Conservation (phyloP, 2,113 vertebrate species). For the Brienomyrus brachyistius region DNA sequence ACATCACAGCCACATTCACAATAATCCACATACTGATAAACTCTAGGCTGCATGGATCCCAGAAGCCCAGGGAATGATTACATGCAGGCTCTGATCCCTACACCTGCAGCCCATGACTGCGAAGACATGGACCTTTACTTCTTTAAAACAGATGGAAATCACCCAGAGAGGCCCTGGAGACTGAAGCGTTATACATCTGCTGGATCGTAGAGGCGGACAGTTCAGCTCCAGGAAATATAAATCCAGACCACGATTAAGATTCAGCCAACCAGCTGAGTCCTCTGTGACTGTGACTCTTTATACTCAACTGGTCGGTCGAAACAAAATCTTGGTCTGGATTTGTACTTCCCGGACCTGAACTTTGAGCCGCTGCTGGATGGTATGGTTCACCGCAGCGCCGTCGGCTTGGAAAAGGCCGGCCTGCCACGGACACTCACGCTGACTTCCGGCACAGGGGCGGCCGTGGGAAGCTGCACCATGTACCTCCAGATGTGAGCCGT, state of each 20-base stretch:
- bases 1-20: background rate
- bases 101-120: background rate
- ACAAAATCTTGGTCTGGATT: background rate
- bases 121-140: background rate
- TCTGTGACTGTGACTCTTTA: background rate
- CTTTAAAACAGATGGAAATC: background rate
- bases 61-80: background rate
- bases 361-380: background rate
- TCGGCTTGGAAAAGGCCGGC: background rate
- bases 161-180: background rate
- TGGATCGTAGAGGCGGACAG: background rate
- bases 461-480: constrained; percentile 84
- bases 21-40: background rate
- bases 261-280: background rate
- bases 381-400: background rate
- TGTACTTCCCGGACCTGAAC: background rate
- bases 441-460: constrained; percentile 81
- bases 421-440: constrained; percentile 66
- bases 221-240: background rate
- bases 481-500: constrained; percentile 98
- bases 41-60: background rate
- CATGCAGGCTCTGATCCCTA: background rate
- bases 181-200: background rate
- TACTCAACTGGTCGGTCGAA: background rate
- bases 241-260: background rate